Evolutionary conservation across 2,888 invertebrate genomes (phyloP), one percentile per base, ranked within the genome.

Genomic region (Pardosa pseudoannulata): DNA sequence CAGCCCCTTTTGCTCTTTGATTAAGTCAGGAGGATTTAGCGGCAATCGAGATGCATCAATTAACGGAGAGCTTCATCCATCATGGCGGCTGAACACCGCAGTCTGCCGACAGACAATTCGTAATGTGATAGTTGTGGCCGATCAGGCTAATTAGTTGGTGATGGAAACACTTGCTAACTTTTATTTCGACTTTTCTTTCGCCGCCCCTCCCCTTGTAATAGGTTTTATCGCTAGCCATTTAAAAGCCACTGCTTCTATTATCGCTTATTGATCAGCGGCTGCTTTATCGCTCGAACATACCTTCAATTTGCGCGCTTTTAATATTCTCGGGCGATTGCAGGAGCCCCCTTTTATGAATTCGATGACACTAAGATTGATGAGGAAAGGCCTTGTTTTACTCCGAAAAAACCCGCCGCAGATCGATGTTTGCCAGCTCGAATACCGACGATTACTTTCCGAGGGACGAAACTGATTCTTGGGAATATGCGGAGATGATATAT

Each of bases 161-260:
- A 78, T 79, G 76, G 74, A 73, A 83, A 76, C 78, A 78, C 78
- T 78, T 82, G 83, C 78, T 50, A 79, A 79, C 46, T 79, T 70
- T 62, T 75, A 72, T 79, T 70, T 36, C 56, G 23, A 73, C 73
- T 81, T 56, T 81, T 46, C 73, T 81, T 81, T 32, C 28, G 31
- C 31, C 13, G 16, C 29, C 27, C 28, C 7, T 27, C 71, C 46
- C 50, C 39, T 50, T 27, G 39, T 74, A 81, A 81, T 67, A 80
- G 79, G 16, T 50, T 80, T 76, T 72, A 72, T 65, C 72, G 39
- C 29, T 31, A 0, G 75, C 39, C 70, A 32, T 56, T 70, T 82
- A 82, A 76, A 65, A 19, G 64, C 50, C 28, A 39, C 64, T 31
- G 56, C 65, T 74, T 46, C 32, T 74, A 73, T 41, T 64, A 75